Evolutionary conservation across 2,113 vertebrate species (phyloP), one percentile per base, ranked within the genome.

Genomic region (Percopsis transmontana): DNA sequence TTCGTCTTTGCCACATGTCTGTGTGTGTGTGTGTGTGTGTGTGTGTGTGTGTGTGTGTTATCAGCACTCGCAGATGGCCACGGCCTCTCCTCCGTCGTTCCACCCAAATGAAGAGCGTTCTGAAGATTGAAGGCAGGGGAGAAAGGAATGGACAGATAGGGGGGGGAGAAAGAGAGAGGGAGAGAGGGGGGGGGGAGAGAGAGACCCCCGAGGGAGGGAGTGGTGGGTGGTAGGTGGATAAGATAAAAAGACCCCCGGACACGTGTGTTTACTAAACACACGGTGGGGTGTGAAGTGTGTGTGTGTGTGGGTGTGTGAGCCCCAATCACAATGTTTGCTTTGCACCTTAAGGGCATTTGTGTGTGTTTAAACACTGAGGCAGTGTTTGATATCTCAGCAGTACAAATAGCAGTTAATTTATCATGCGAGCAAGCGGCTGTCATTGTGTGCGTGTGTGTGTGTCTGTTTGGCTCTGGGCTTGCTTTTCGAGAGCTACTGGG

Each of bases 21-120:
- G 12, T 45, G 42, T 45, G 42, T 45, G 42, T 39, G 24, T 27
- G 23, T 56, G 54, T 56, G 54, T 24, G 54, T 56, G 54, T 24
- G 50, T 21, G 62, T n/a, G 67, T 7, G 72, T 27, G 60, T 9
- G 38, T 6, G 58, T 11, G 19, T 27, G 82, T 87, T 90, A 90
- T 90, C 88, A 84, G 82, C 82, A 72, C 55, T 66, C 58, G 77
- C 88, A 88, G 86, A 87, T 82, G 84, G 82, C 80, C 80, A n/a
- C 62, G 51, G 85, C 77, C 67, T 84, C 82, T 83, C 80, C 83
- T 87, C 73, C 69, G 44, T 84, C 69, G 83, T 88, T 88, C 80
- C 79, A 73, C 57, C 84, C 69, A 83, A 88, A 86, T 82, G 85
- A 79, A 69, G 83, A 84, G 71, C 82, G 64, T 82, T 87, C 79